phyloP scores from a whole-genome alignment of 2,888 invertebrate species.

The Muschampia plurimacula region DNA sequence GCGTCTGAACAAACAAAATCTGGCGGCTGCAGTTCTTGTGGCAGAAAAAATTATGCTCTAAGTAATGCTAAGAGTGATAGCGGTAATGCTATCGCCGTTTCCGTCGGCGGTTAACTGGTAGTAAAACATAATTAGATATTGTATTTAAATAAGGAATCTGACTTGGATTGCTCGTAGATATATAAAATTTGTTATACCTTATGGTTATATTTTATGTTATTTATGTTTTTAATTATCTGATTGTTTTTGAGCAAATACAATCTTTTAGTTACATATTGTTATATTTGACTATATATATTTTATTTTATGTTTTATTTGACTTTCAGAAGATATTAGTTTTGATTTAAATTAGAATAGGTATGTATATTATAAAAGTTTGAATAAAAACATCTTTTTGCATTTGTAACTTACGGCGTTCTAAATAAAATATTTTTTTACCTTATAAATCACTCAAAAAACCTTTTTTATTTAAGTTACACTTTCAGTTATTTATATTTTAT shows the following conservation, averaged over 20 bases:
- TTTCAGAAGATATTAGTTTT: not conserved
- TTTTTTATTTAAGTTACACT: too few relatives aligned
- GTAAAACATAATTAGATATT: not conserved
- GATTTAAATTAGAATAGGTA: not conserved
- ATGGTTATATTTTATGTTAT: not conserved
- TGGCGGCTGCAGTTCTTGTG: constrained; percentile 67
- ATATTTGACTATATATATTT: not conserved
- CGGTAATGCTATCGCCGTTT: constrained; percentile 73
- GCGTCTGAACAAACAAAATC: constrained; percentile 51
- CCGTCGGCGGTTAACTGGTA: constrained; percentile 65
- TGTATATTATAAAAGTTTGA: too few relatives aligned
- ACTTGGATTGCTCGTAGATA: not conserved
- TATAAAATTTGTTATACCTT: not conserved
- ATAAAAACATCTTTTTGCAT: too few relatives aligned
- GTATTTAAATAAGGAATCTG: not conserved
- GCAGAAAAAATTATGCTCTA: constrained; percentile 68
- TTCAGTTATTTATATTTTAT: too few relatives aligned
- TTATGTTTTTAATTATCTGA: not conserved
- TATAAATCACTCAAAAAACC: too few relatives aligned
- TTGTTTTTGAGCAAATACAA: not conserved
- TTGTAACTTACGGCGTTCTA: too few relatives aligned
- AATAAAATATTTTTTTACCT: too few relatives aligned
- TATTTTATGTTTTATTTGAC: not conserved
- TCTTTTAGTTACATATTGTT: not conserved
- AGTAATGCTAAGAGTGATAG: constrained; percentile 76